A percentile compares a stretch with the other conserved stretches of the same genome.
Conservation (phyloP, 2,888 invertebrate genomes). For the Amiota mariae region DNA sequence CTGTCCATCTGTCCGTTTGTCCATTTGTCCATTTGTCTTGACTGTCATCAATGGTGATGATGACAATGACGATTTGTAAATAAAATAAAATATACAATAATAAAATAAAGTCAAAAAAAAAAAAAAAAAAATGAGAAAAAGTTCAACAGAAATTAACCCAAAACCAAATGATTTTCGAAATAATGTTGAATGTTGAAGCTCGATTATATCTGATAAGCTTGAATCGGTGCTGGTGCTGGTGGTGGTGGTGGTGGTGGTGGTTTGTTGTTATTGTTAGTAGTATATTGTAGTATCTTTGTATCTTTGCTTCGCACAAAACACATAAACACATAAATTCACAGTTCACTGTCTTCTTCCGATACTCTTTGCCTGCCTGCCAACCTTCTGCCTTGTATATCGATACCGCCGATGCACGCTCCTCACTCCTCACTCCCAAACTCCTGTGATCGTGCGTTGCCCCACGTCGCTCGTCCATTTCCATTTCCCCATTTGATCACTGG, state of each 20-base stretch:
- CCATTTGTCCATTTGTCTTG: background rate
- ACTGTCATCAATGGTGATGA: background rate
- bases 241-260: background rate
- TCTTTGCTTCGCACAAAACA: conserved; percentile 9
- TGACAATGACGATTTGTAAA: conserved; percentile 5
- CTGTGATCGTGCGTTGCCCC: background rate
- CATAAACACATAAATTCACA: conserved; percentile 10
- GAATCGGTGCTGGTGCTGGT: background rate
- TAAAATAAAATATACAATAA: background rate
- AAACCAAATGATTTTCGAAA: conserved; percentile 22
- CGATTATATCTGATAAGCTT: conserved; percentile 25
- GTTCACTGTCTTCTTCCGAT: conserved; percentile 23
- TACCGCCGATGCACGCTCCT: no score
- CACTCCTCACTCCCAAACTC: no score
- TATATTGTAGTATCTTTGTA: background rate
- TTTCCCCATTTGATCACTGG: background rate
- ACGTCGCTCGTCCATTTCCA: background rate
- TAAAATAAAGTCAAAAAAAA: background rate
- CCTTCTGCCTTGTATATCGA: background rate
- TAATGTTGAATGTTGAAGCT: conserved; percentile 22
- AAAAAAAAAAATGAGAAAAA: conserved; percentile 1
- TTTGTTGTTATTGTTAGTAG: background rate
- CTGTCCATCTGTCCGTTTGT: no score
- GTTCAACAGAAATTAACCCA: conserved; percentile 32
- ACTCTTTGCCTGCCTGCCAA: background rate